Base-by-base conservation (phyloP, 2,888 invertebrate genomes). In the Scelioninae gen. 2 region DNA sequence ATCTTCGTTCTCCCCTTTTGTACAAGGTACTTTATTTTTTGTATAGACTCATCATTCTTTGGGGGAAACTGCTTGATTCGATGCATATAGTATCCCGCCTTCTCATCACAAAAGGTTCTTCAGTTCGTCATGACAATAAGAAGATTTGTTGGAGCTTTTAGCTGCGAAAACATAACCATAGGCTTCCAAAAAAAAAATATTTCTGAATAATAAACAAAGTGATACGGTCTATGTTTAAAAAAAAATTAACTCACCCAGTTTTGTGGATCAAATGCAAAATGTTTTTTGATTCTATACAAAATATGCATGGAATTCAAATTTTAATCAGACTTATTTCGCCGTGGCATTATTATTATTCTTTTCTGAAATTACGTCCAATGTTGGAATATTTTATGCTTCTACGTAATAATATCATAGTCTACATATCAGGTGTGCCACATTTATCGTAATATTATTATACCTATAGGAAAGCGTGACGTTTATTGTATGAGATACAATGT, bases 381-480 rank as follows among this genome's bases (percentile, higher is more conserved):
- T 10, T 15, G 28, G 39, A 57, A 35, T 35, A 58, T 46, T 33
- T 58, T 43, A 33, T 58, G 18, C 15, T 37, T 15, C 10, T 41
- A 4, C 18, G 37, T 50, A 48, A 41, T 61, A 41, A 53, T 52
- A 64, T 64, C 48, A 28, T 48, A 64, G 63, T 64, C 64, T 55
- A 65, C 64, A 67, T 57, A 57, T 48, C 57, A 67, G 48, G 46
- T 55, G 18, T 55, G 46, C 55, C 55, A 46, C 45, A 41, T 46
- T 55, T 48, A 48, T 67, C 48, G 33, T 41, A 57, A 57, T 35
- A 37, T 37, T 45, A 41, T 67, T 67, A 57, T 33, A 33, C 33
- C 55, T 55, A 67, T 67, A 48, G 57, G 65, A 67, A 67, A 67
- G 65, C 65, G 57, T 67, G 57, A 67, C 65, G 52, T 46, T 57